phyloP scores from a whole-genome alignment of 2,797 vertebrate species.

The Acanthornis magna region DNA sequence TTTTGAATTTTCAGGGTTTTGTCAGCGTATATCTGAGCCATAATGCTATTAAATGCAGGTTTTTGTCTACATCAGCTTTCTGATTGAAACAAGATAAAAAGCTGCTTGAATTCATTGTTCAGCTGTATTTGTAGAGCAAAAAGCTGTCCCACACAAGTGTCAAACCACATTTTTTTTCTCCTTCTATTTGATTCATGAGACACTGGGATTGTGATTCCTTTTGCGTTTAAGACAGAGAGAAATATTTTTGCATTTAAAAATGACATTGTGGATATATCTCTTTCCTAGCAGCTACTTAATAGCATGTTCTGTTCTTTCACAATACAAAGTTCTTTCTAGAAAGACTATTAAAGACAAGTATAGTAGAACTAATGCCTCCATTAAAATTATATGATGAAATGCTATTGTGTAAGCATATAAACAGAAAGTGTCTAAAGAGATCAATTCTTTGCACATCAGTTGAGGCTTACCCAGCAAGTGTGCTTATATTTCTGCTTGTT shows the following conservation, averaged over 20 bases:
- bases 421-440: not conserved
- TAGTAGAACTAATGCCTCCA: not conserved
- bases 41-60: not conserved
- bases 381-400: not conserved
- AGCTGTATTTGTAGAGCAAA: not conserved
- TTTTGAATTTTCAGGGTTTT: conserved; percentile 1
- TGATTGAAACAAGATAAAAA: conserved; percentile 47
- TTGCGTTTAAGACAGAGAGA: not conserved
- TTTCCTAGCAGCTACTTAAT: not conserved
- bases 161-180: not conserved
- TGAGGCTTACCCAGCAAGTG: not conserved
- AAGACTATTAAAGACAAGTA: not conserved
- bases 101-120: conserved; percentile 21
- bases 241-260: not conserved
- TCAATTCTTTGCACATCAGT: not conserved
- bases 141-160: not conserved
- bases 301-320: not conserved
- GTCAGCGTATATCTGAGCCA: not conserved
- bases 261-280: not conserved
- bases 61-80: conserved; percentile 22
- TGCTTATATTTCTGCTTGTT: not conserved
- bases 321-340: not conserved
- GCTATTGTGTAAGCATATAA: not conserved
- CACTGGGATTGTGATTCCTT: not conserved
- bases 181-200: not conserved